Percentiles rank a stretch among this genome's conserved stretches.
These are phyloP conservation scores for Buphagus erythrorhynchus DNA, from an alignment of 2,797 vertebrate genomes.

Conservation along the genomic window DNA sequence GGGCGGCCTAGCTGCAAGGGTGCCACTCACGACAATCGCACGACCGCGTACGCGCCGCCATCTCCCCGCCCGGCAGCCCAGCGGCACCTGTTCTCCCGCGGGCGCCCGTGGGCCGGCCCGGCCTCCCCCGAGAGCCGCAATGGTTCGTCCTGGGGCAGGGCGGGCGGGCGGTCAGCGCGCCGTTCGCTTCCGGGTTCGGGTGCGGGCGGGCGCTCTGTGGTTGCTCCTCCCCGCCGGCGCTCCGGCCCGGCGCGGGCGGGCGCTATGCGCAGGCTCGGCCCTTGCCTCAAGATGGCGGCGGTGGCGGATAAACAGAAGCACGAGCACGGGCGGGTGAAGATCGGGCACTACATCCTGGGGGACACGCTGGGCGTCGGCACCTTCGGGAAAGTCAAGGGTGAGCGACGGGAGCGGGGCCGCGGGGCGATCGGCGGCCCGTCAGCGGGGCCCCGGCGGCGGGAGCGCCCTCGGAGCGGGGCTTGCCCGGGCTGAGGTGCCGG, in stretches of 20 bases:
- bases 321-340: constrained; percentile 93
- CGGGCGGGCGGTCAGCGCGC: accelerated
- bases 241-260: background rate
- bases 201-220: background rate
- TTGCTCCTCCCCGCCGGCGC: background rate
- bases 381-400: constrained; percentile 79
- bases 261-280: constrained; percentile 81
- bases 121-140: background rate
- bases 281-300: constrained; percentile 94
- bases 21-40: accelerated
- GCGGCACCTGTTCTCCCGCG: accelerated
- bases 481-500: background rate
- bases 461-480: background rate
- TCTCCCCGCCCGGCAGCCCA: accelerated
- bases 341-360: constrained; percentile 94
- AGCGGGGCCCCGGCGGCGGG: background rate
- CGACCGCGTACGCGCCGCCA: accelerated
- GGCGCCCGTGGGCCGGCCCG: background rate
- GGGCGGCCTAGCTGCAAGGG: accelerated
- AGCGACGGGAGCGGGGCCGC: background rate
- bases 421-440: too few species aligned
- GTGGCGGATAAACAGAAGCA: constrained; percentile 91
- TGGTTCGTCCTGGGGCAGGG: background rate
- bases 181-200: background rate
- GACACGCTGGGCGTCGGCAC: constrained; percentile 96